These are phyloP conservation scores for Gorsachius goisagi DNA, from an alignment of 2,113 vertebrate genomes.

Conservation along the genomic window DNA sequence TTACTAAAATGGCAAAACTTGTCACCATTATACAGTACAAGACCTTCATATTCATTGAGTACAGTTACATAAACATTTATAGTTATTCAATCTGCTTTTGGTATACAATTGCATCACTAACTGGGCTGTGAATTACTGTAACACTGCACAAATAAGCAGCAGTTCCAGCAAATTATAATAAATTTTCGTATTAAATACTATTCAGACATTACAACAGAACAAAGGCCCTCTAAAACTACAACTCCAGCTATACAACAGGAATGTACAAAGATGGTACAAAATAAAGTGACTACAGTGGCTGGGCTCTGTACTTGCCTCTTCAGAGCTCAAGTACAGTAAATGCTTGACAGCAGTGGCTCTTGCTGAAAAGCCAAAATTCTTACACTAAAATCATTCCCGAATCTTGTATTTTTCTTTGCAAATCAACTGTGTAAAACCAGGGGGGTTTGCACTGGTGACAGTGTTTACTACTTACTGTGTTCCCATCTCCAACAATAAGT, in stretches of 20 bases:
- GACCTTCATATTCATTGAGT: slow-evolving; percentile 67
- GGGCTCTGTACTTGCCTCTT: slow-evolving; percentile 46
- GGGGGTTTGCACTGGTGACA: slow-evolving; percentile 14
- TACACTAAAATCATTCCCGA: neutral
- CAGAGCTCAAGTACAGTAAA: slow-evolving; percentile 56
- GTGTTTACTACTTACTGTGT: neutral
- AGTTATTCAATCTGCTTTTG: slow-evolving; percentile 69
- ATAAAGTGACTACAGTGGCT: slow-evolving; percentile 78
- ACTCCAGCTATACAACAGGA: slow-evolving; percentile 75
- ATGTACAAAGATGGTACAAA: slow-evolving; percentile 78
- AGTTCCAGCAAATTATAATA: slow-evolving; percentile 69
- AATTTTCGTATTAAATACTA: slow-evolving; percentile 74
- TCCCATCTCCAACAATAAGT: neutral
- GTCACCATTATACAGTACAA: slow-evolving; percentile 78
- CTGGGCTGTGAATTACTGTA: slow-evolving; percentile 71
- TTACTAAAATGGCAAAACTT: slow-evolving; percentile 77
- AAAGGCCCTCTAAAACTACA: slow-evolving; percentile 63
- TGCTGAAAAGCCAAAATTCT: slow-evolving; percentile 13
- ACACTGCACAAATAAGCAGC: slow-evolving; percentile 77
- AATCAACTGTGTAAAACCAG: neutral
- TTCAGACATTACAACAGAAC: slow-evolving; percentile 78
- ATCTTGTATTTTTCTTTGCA: neutral
- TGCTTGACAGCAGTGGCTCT: neutral
- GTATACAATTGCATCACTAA: slow-evolving; percentile 65
- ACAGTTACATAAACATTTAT: slow-evolving; percentile 71